A percentile compares a stretch with the other conserved stretches of the same genome.
These are phyloP conservation scores for Pediacus dermestoides DNA, from an alignment of 2,888 invertebrate genomes.

Conservation along the genomic window DNA sequence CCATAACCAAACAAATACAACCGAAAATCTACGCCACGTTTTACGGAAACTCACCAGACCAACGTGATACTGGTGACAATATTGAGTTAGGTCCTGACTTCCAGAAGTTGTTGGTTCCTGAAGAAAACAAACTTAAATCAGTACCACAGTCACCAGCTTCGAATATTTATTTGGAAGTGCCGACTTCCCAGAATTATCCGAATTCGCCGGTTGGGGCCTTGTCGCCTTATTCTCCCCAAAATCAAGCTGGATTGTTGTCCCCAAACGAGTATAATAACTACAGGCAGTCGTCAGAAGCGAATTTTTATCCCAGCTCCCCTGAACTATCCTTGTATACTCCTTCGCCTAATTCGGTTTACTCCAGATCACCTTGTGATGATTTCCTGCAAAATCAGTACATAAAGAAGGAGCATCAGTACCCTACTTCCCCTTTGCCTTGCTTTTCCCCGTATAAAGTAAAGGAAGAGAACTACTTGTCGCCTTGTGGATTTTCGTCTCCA, in stretches of 20 bases:
- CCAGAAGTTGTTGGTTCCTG: conserved; percentile 42
- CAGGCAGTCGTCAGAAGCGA: conserved; percentile 52
- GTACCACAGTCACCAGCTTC: conserved; percentile 47
- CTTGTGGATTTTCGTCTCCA: conserved; percentile 54
- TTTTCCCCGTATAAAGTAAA: conserved; percentile 52
- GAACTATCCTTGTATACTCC: conserved; percentile 53
- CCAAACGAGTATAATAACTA: conserved; percentile 53
- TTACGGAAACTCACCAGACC: conserved; percentile 38
- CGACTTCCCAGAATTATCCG: conserved; percentile 40
- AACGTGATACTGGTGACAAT: conserved; percentile 32
- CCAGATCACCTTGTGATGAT: conserved; percentile 55
- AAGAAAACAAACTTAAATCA: conserved; percentile 29
- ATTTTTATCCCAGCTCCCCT: conserved; percentile 49
- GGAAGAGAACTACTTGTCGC: conserved; percentile 41
- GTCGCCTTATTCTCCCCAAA: conserved; percentile 51
- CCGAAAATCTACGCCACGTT: conserved; percentile 45
- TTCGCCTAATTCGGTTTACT: conserved; percentile 54
- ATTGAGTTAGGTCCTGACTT: conserved; percentile 45
- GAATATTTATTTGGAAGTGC: conserved; percentile 48
- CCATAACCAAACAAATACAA: conserved; percentile 40
- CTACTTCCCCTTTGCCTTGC: conserved; percentile 50
- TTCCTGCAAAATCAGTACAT: conserved; percentile 43
- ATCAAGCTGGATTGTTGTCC: conserved; percentile 40
- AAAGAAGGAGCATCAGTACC: conserved; percentile 54
- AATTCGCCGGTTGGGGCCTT: conserved; percentile 39